phyloP scores from a whole-genome alignment of 2,113 vertebrate genomes.

The Pandion haliaetus region DNA sequence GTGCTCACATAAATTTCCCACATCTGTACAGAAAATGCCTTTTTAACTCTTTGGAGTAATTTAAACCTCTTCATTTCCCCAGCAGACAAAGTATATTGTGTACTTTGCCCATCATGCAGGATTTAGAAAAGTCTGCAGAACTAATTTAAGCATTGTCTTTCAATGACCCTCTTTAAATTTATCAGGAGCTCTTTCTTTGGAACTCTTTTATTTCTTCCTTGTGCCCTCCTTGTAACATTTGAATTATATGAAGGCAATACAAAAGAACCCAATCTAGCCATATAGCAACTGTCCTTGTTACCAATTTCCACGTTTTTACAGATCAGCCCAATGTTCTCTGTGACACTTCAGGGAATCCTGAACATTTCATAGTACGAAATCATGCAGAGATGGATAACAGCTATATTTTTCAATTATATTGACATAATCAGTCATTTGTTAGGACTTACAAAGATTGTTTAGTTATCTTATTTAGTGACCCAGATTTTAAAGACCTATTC shows the following conservation, averaged over 20 bases:
- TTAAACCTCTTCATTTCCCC: background rate
- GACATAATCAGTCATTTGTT: background rate
- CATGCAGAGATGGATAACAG: background rate
- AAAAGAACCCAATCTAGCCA: background rate
- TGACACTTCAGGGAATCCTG: background rate
- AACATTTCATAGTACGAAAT: background rate
- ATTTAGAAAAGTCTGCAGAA: background rate
- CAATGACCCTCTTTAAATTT: background rate
- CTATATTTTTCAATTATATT: background rate
- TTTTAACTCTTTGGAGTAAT: background rate
- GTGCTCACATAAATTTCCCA: background rate
- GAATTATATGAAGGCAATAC: background rate
- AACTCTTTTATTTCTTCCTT: background rate
- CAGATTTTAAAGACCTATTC: background rate
- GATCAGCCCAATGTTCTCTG: background rate
- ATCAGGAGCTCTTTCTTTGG: background rate
- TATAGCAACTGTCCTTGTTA: background rate
- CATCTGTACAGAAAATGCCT: background rate
- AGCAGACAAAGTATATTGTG: rapidly evolving
- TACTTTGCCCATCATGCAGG: background rate
- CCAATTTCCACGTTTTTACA: background rate
- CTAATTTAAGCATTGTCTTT: background rate
- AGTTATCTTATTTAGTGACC: background rate
- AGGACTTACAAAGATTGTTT: background rate
- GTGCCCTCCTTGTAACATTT: background rate